A percentile compares a stretch with the other conserved stretches of the same genome.
phyloP scores from a whole-genome alignment of 2,797 vertebrate genomes.

The Yasuhikotakia modesta region DNA sequence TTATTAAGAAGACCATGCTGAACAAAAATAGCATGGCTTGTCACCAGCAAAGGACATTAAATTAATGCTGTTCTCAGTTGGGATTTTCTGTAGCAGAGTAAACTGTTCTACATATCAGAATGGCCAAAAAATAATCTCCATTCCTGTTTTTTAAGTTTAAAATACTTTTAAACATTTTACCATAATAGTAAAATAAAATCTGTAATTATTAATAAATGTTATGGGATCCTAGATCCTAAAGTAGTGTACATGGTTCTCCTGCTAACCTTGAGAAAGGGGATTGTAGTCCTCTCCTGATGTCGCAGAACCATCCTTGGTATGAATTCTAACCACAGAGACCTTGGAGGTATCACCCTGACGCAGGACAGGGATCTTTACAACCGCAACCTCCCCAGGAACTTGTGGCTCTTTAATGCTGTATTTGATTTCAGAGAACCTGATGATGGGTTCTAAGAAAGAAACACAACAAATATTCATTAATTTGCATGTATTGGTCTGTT shows the following conservation, averaged over 20 bases:
- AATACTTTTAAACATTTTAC: no score
- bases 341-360: constrained; percentile 82
- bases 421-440: constrained; percentile 86
- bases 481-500: neutral
- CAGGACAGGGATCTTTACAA: constrained; percentile 81
- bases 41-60: no score
- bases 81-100: neutral
- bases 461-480: neutral
- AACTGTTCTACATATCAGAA: constrained; percentile 6
- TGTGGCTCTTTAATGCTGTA: constrained; percentile 84
- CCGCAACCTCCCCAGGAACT: constrained; percentile 73
- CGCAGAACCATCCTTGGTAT: constrained; percentile 88
- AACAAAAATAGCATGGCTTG: neutral
- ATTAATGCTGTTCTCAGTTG: neutral
- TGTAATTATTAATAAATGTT: neutral
- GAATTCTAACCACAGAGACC: constrained; percentile 84
- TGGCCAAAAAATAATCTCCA: neutral
- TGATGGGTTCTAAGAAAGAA: constrained; percentile 78
- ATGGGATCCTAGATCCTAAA: neutral
- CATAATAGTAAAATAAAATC: neutral
- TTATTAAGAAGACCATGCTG: neutral
- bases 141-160: neutral
- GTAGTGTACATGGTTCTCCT: neutral
- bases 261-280: constrained; percentile 83
- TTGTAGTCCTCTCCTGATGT: constrained; percentile 88